Conservation (phyloP, 2,888 invertebrate species). For the Fragum whitleyi region DNA sequence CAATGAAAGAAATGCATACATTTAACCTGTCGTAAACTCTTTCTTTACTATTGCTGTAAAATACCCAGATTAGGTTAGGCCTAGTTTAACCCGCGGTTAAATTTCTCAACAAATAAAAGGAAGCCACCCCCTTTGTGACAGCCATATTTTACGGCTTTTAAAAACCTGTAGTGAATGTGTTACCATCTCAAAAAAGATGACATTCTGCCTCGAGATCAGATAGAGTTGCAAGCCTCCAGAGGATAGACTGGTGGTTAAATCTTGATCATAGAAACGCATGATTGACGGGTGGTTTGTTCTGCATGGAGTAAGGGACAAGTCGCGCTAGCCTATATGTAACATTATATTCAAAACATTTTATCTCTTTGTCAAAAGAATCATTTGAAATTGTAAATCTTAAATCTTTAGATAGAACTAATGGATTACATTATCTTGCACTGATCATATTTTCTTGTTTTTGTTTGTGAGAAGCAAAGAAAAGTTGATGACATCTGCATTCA, state of each 20-base stretch:
- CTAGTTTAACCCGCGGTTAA: constrained; percentile 18
- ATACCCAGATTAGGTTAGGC: not conserved
- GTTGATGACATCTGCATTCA: constrained; percentile 14
- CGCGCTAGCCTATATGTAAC: constrained; percentile 14
- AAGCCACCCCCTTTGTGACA: constrained; percentile 12
- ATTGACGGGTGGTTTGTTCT: constrained; percentile 31
- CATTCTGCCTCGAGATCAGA: constrained; percentile 12
- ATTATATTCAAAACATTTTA: constrained; percentile 27
- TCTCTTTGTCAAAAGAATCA: constrained; percentile 14
- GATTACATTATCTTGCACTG: constrained; percentile 14
- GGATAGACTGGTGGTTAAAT: not conserved
- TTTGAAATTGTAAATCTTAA: constrained; percentile 18
- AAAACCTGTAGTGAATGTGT: constrained; percentile 18
- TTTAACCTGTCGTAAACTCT: constrained; percentile 34
- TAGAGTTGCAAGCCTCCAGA: constrained; percentile 30
- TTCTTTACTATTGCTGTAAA: constrained; percentile 25
- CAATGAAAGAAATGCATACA: constrained; percentile 28
- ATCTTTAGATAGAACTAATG: constrained; percentile 18
- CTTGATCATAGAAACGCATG: constrained; percentile 30
- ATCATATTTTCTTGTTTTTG: constrained; percentile 14
- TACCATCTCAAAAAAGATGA: constrained; percentile 25
- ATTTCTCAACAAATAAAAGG: constrained; percentile 24
- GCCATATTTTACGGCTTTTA: constrained; percentile 24
- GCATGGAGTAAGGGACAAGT: not conserved
- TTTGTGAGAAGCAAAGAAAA: constrained; percentile 6